Evolutionary conservation across 2,797 vertebrate species (phyloP).

Genomic region (Hippoglossus hippoglossus): DNA sequence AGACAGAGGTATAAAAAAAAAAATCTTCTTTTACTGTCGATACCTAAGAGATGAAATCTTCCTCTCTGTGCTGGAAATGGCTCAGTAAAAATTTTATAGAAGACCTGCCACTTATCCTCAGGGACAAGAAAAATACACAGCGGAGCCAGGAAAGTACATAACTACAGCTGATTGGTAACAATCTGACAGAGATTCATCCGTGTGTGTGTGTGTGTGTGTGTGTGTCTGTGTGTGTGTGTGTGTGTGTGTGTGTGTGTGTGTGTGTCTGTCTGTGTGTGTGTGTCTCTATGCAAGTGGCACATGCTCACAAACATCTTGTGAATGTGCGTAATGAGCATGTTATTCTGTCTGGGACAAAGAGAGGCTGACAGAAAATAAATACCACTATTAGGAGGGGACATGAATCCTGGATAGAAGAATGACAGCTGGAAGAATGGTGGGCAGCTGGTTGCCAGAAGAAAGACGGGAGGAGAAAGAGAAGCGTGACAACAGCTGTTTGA

Average conservation of each 20-base stretch:
- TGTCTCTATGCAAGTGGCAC: conserved; percentile 15
- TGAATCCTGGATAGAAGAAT: conserved; percentile 45
- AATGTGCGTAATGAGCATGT: conserved; percentile 46
- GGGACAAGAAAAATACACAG: background rate
- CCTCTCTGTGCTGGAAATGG: background rate
- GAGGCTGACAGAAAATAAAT: conserved; percentile 69
- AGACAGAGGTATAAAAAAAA: no score
- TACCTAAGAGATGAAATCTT: background rate
- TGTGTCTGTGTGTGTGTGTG: no score
- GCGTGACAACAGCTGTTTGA: conserved; percentile 47
- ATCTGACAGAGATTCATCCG: background rate
- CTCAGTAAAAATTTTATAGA: background rate
- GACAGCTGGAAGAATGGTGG: conserved; percentile 63
- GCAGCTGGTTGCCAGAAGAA: conserved; percentile 53
- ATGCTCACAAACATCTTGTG: conserved; percentile 24
- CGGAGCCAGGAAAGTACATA: background rate
- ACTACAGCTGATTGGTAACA: conserved; percentile 15
- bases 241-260: conserved; percentile 12
- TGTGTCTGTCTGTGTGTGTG: conserved; percentile 27
- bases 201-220: no score
- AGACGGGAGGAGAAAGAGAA: conserved; percentile 28
- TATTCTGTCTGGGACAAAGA: conserved; percentile 60
- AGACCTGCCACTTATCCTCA: conserved; percentile 2
- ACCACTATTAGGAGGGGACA: conserved; percentile 54
- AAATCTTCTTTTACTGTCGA: background rate